Base-by-base conservation (phyloP, 2,797 vertebrate genomes). In the Acanthiza pusilla region DNA sequence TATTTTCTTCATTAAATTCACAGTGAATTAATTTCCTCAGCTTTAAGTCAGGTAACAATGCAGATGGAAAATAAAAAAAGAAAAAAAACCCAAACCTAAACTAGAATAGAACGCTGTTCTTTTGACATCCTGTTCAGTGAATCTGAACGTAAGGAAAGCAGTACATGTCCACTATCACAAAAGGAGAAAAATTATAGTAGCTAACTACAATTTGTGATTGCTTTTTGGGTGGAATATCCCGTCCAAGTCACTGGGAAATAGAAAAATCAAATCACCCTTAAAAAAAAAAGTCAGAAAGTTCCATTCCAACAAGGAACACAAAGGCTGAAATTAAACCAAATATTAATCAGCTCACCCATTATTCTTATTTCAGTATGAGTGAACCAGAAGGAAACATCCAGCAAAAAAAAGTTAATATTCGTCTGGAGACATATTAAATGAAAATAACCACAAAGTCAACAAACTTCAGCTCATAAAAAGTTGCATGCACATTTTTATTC, bases 381-480 rank as follows among this genome's bases (percentile, higher is more conserved):
- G 19, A 93, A 45, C 16, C 63, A 90, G 76, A 84, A 76, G 77
- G 76, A 91, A 82, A 84, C 45, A 88, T 27, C 32, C 67, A 63
- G 45, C 1, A 54, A 79, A 88, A 81, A 79, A 54, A 81, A 63
- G 47, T 76, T 90, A 88, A 85, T 88, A 68, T 82, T 70, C 55
- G 79, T 66, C 88, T 88, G 53, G 88, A 92, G 88, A 73, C 4
- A 0, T 45, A 86, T 73, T 94, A 95, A 93, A 88, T 72, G 30
- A 93, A 96, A 94, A 94, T 54, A 93, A 93, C 71, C 67, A 90
- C 38, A 50, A 82, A 94, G 82, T 89, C 89, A 93, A 94, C 76
- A 90, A 91, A 92, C 62, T 85, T 43, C 84, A 92, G 55, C 58
- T 84, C 48, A 36, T 22, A 90, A 85, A 87, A 96, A 95, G 72